phyloP scores from a whole-genome alignment of 2,113 vertebrate species.

The Pantherophis guttatus region DNA sequence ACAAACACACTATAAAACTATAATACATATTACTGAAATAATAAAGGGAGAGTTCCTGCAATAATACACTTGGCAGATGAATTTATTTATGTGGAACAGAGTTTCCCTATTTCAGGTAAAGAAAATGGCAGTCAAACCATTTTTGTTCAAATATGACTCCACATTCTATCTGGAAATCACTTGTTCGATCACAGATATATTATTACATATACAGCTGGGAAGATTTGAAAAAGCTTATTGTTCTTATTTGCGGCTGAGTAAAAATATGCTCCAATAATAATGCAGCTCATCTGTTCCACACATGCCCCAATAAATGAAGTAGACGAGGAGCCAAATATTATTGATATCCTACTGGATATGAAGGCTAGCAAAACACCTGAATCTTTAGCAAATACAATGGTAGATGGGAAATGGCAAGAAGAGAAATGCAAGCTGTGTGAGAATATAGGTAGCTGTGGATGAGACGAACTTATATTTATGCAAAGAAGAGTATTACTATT shows the following conservation, averaged over 20 bases:
- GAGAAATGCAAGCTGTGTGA: background rate
- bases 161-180: background rate
- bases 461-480: background rate
- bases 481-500: background rate
- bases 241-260: background rate
- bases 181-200: background rate
- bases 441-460: background rate
- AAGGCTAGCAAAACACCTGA: background rate
- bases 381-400: background rate
- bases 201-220: background rate
- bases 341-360: background rate
- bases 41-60: background rate
- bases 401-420: background rate
- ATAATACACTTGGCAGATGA: background rate
- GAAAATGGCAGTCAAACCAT: background rate
- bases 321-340: background rate
- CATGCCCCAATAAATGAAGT: background rate
- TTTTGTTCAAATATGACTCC: background rate
- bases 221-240: background rate
- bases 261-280: background rate
- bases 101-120: background rate
- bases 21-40: background rate
- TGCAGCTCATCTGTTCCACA: background rate
- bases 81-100: background rate
- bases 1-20: background rate